Evolutionary conservation across 92 coral and sea anemone genomes (phyloP).

Genomic region (Heliopora coerulea): DNA sequence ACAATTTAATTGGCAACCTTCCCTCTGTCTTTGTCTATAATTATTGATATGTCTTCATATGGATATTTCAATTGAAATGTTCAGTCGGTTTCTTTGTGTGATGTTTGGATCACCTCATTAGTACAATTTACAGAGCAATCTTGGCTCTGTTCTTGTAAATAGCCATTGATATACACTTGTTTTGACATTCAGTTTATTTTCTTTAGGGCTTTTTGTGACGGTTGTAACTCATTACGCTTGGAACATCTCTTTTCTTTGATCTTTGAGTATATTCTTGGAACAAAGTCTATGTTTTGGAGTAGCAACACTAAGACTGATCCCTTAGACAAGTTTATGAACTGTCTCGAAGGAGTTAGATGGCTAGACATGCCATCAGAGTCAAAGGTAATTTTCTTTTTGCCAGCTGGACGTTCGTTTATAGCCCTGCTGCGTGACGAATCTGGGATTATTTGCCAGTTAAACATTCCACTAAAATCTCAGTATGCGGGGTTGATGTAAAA

Average conservation of each 20-base stretch:
- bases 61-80: constrained; percentile 60
- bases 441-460: no score
- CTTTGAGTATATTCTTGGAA: constrained; percentile 73
- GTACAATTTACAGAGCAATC: no score
- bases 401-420: no score
- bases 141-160: no score
- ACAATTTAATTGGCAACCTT: no score
- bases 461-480: no score
- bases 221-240: constrained; percentile 70
- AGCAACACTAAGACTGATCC: constrained; percentile 20
- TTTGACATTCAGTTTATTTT: not conserved
- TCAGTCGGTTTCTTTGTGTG: constrained; percentile 64
- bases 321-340: constrained; percentile 51
- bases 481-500: no score
- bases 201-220: constrained; percentile 91
- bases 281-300: constrained; percentile 33
- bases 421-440: no score
- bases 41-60: constrained; percentile 36
- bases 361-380: constrained; percentile 75
- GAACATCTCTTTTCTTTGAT: constrained; percentile 87
- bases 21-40: no score
- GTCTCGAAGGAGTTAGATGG: constrained; percentile 88
- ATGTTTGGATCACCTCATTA: constrained; percentile 92
- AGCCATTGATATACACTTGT: not conserved
- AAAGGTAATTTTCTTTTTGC: constrained; percentile 50